Base-by-base conservation (phyloP, 2,113 vertebrate genomes). In the Colossoma macropomum region DNA sequence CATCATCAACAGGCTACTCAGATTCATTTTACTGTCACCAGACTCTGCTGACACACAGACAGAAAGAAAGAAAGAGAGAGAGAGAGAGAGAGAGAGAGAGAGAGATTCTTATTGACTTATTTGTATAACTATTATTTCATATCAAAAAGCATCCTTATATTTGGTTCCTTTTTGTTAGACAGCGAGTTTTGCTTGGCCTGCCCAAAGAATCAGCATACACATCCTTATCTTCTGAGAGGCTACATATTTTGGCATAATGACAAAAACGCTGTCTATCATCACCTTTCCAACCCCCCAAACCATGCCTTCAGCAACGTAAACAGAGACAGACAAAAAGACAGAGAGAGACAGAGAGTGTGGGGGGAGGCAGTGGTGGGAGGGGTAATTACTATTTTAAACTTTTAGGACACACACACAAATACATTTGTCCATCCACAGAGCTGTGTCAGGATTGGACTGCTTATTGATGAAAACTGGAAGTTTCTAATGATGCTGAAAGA, bases 1-100 rank as follows among this genome's bases (percentile, higher is more conserved):
- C 0, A 87, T 94, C 87, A 96, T 95, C 62, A 92, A 89, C 87
- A 97, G 91, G 86, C 86, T 93, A 3, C 96, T 94, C 27, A 98
- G 96, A 83, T 92, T 95, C 85, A 89, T 89, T 86, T 94, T 95
- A 66, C 90, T 89, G 79, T 97, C 97, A 70, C 89, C 80, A 0
- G 95, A 72, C 30, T 96, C 96, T 96, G 91, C 0, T n/a, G 62
- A 0, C 25, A 79, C 62, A 45, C 72, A 50, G 30, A 13, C 27
- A 80, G 19, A 32, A 9, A 27, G 17, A 50, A n/a, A 45, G 34
- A 28, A 30, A n/a, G 5, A 19, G 15, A 4, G 3, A 38, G 11
- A 65, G 17, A n/a, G 5, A 19, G 15, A 4, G 3, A 38, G 11
- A 65, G 17, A n/a, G 5, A 19, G 17, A n/a, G 5, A 19, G 15